Base-by-base conservation (phyloP, 2,797 vertebrate genomes). In the Danio choprae region DNA sequence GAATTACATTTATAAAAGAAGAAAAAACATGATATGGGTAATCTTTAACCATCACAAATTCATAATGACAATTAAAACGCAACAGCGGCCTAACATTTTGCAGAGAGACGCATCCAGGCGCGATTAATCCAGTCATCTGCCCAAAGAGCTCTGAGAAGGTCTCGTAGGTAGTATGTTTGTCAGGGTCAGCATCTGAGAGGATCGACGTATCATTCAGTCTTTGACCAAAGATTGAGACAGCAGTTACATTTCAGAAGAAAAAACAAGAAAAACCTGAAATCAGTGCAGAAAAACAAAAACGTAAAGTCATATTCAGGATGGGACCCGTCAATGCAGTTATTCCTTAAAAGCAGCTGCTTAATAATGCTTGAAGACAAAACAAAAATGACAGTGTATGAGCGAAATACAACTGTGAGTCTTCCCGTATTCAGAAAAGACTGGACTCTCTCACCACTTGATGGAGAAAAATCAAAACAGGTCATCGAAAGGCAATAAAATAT, bases 401-500 rank as follows among this genome's bases (percentile, higher is more conserved):
- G 74, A 83, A 74, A 43, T 74, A 85, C 56, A 78, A 63, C 59
- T 15, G 68, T 8, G 69, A 83, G 81, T 72, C 79, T 62, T 62
- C 60, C 40, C 65, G 46, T 18, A 3, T 77, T 63, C 63, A 53
- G 65, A 72, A 83, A 81, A 75, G 38, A 58, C 10, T 0, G 43
- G n/a, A 48, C 63, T 59, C 20, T 40, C 74, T 77, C 62, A 78
- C 59, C 73, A 69, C 53, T 16, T 38, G 41, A 48, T 13, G 53
- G 60, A 73, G 43, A 65, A 65, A 74, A 74, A 70, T 22, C 40
- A 86, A 82, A 68, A 63, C 36, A 11, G 58, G 51, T 15, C 41
- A 46, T 77, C 53, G 72, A 86, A 83, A 84, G 75, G 79, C 75
- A 86, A 81, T 79, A 53, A 81, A 85, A 83, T 83, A 85, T 69